phyloP scores from a whole-genome alignment of 2,797 vertebrate genomes.

The Lepidocolaptes lacrymiger region DNA sequence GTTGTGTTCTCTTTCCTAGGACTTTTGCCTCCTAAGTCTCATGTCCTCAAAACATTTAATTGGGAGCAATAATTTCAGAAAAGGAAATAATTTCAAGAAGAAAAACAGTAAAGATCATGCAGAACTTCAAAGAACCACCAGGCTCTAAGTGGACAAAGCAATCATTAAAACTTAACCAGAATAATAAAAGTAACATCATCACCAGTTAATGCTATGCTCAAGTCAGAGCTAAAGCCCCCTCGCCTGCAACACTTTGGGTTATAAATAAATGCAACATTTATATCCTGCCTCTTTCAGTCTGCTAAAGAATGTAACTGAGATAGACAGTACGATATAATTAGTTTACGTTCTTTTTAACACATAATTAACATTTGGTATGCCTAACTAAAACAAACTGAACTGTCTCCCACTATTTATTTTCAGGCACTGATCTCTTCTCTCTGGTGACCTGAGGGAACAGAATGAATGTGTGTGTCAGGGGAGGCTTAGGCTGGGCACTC shows the following conservation, averaged over 20 bases:
- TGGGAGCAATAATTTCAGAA: background rate
- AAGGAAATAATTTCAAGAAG: background rate
- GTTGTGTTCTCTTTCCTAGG: background rate
- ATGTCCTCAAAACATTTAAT: background rate
- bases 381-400: background rate
- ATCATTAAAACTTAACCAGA: background rate
- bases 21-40: background rate
- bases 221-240: background rate
- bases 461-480: background rate
- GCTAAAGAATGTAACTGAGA: background rate
- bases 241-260: background rate
- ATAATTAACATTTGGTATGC: background rate
- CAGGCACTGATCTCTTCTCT: background rate
- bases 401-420: background rate
- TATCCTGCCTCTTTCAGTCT: background rate
- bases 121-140: background rate
- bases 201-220: background rate
- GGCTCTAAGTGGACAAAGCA: background rate
- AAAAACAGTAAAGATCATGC: background rate
- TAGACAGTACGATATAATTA: background rate
- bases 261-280: background rate
- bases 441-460: background rate
- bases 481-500: background rate
- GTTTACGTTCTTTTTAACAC: background rate
- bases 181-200: background rate